Base-by-base conservation (phyloP, 64 coral and sea anemone species). In the Exaiptasia diaphana region DNA sequence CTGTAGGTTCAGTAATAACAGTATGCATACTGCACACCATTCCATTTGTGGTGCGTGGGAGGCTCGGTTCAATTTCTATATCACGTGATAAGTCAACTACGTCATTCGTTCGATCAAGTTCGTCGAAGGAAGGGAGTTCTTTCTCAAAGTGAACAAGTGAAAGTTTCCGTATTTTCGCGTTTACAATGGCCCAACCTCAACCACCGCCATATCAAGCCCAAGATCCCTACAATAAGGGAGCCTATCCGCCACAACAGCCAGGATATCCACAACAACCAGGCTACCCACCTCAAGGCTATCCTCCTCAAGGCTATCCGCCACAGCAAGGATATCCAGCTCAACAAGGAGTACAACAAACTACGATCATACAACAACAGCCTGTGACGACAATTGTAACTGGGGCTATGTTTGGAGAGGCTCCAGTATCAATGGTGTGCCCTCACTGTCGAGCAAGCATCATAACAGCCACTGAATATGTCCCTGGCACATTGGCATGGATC, bases 401-500 rank as follows among this genome's bases (percentile, higher is more conserved):
- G 29, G 46, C 67, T 11, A 53, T 54, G 18, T 92, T 86, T 53
- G 42, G 69, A 4, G 90, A 92, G 53, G 33, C 75, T n/a, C 90
- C 90, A 64, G 83, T 75, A 22, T 52, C 60, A 12, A 78, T 95
- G 86, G 49, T 59, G 35, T 95, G 91, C 21, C 70, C 78, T 28
- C 64, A 73, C 3, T 95, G 91, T 45, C 78, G 85, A 79, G 85
- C 86, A 17, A 88, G 70, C 42, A 89, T 95, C 32, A 70, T 89
- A 9, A 89, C 91, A 0, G 71, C 79, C 35, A 89, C 80, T 13
- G 85, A 88, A 1, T 89, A 48, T 25, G 63, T 76, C 20, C 81
- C 91, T 21, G 91, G 91, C 4, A 73, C 86, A 6, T 12, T 83
- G 26, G 80, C 85, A 24, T 95, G 91, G 91, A 79, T 95, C n/a